phyloP scores from a whole-genome alignment of 92 coral and sea anemone genomes.

The Siderastrea radians region DNA sequence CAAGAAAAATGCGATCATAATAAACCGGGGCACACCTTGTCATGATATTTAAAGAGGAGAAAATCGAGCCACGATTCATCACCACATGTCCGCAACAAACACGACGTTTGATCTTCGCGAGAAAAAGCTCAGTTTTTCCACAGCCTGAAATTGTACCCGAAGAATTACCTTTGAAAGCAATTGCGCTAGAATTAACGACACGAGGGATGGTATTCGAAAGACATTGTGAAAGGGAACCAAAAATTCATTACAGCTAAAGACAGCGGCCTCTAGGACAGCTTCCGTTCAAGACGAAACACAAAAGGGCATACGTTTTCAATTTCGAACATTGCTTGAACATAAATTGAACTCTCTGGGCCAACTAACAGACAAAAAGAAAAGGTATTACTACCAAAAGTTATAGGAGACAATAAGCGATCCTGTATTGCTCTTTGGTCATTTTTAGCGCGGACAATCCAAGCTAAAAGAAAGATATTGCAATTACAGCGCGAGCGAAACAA shows the following conservation, averaged over 20 bases:
- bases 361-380: neutral
- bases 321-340: constrained; percentile 17
- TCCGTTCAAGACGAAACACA: constrained; percentile 37
- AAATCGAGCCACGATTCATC: neutral
- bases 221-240: neutral
- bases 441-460: neutral
- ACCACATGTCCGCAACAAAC: neutral
- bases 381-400: neutral
- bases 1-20: constrained; percentile 1
- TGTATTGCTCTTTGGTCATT: neutral
- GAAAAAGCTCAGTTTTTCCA: neutral
- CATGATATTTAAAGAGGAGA: neutral
- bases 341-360: neutral
- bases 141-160: too few relatives aligned
- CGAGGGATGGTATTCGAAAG: neutral
- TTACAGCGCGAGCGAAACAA: neutral
- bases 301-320: constrained; percentile 28
- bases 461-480: constrained; percentile 10
- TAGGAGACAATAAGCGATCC: neutral
- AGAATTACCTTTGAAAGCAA: neutral
- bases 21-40: constrained; percentile 33
- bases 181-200: neutral
- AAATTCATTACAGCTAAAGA: neutral
- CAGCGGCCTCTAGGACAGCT: neutral
- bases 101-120: neutral